phyloP scores from a whole-genome alignment of 2,113 vertebrate species.

The Myiopsitta monachus region DNA sequence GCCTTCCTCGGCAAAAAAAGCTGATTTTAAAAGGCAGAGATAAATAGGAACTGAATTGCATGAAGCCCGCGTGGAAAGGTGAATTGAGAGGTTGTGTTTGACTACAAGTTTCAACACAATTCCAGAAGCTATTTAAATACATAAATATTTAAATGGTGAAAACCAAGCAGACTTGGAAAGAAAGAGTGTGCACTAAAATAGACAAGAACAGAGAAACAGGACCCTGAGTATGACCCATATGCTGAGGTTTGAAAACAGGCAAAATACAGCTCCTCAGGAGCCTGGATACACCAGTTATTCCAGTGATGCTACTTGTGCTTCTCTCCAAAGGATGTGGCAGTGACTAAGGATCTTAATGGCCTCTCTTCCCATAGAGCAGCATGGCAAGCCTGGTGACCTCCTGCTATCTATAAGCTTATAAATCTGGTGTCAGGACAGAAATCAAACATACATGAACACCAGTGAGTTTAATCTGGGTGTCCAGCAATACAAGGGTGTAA shows the following conservation, averaged over 20 bases:
- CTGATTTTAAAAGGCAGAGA: slow-evolving; percentile 41
- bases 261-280: background rate
- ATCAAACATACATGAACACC: background rate
- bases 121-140: slow-evolving; percentile 43
- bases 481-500: background rate
- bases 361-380: background rate
- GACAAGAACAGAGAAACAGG: background rate
- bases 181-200: background rate
- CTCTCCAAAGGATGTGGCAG: background rate
- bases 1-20: slow-evolving; percentile 56
- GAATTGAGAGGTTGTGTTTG: slow-evolving; percentile 32
- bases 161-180: slow-evolving; percentile 3
- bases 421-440: background rate
- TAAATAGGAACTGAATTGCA: slow-evolving; percentile 61
- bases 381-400: background rate
- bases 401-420: background rate
- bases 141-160: slow-evolving; percentile 46
- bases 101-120: slow-evolving; percentile 18
- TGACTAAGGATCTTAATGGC: background rate
- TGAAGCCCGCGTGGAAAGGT: background rate
- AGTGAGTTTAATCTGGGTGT: background rate
- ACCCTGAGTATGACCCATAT: background rate
- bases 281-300: background rate
- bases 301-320: background rate
- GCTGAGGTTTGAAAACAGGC: background rate